Evolutionary conservation across 2,888 invertebrate genomes (phyloP), one percentile per base, ranked within the genome.

Genomic region (Diadegma fenestrale): DNA sequence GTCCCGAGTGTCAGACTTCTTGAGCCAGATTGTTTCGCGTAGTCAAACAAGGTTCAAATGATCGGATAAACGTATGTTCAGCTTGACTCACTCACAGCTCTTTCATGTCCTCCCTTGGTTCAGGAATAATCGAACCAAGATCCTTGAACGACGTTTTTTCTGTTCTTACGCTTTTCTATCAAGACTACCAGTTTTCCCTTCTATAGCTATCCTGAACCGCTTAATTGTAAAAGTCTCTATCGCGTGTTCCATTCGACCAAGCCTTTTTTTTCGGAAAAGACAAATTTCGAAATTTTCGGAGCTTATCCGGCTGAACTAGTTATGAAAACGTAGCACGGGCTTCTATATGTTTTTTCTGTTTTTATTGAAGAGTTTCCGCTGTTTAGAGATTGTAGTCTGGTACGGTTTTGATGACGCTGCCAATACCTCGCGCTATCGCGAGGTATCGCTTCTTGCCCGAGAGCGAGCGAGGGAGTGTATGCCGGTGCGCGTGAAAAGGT

Each of bases 321-420:
- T 51, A 6, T 7, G 7, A 51, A 51, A 51, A 51, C 48, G n/a
- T 0, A 51, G n/a, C 48, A 19, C 48, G 48, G n/a, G 48, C 6
- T 51, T 19, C 48, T 19, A 51, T 51, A 51, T 6, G 8, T 37
- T 51, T 51, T 48, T 48, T 48, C 3, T 30, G 1, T 43, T 14
- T 48, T 26, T 22, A 58, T 58, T 22, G 26, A 37, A 78, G 5
- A 43, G 68, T 58, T 78, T 22, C 6, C 51, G 19, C 26, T 51
- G 33, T 33, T 33, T 33, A 33, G 33, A 33, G 33, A 33, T 5
- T 33, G 33, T 33, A 33, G 33, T 33, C 33, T 5, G 5, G 33
- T 33, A 33, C 33, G 33, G 33, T 33, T 33, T 33, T 33, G 33
- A 33, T 33, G 33, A 33, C 33, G 33, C 5, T 33, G 33, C 33